A percentile compares a stretch with the other conserved stretches of the same genome.
phyloP scores from a whole-genome alignment of 2,888 invertebrate species.

The Dasypogon diadema region DNA sequence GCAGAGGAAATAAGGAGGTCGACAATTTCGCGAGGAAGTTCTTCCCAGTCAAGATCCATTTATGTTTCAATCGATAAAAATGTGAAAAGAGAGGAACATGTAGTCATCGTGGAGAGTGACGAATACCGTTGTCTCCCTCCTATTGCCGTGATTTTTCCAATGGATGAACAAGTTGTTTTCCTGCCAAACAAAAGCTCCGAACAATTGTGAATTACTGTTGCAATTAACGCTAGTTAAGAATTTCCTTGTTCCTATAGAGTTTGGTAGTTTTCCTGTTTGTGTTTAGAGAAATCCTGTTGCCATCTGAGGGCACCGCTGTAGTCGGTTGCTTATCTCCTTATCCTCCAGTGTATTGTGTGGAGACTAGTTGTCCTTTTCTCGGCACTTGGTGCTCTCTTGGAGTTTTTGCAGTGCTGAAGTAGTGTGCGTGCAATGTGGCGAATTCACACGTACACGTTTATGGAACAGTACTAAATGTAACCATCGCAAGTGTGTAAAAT shows the following conservation, averaged over 20 bases:
- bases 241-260: slow-evolving; percentile 28
- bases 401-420: neutral
- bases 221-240: neutral
- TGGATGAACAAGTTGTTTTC: slow-evolving; percentile 43
- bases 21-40: neutral
- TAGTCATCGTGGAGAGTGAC: slow-evolving; percentile 6
- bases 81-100: slow-evolving; percentile 22
- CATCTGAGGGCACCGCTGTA: too few relatives aligned
- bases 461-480: slow-evolving; percentile 26
- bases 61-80: slow-evolving; percentile 45
- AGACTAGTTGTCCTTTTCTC: slow-evolving; percentile 5
- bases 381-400: slow-evolving; percentile 1
- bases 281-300: too few relatives aligned
- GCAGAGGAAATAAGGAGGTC: neutral
- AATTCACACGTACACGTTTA: slow-evolving; percentile 2
- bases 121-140: slow-evolving; percentile 32
- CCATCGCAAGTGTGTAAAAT: slow-evolving; percentile 16
- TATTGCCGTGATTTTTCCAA: slow-evolving; percentile 6
- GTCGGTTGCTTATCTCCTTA: slow-evolving; percentile 11
- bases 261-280: too few relatives aligned
- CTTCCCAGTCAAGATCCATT: slow-evolving; percentile 6
- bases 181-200: slow-evolving; percentile 14
- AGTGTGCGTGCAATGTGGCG: slow-evolving; percentile 1
- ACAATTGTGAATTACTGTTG: neutral
- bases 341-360: neutral